phyloP scores from a whole-genome alignment of 37 sponge, comb jelly and placozoan genomes.

The Ianthella basta region DNA sequence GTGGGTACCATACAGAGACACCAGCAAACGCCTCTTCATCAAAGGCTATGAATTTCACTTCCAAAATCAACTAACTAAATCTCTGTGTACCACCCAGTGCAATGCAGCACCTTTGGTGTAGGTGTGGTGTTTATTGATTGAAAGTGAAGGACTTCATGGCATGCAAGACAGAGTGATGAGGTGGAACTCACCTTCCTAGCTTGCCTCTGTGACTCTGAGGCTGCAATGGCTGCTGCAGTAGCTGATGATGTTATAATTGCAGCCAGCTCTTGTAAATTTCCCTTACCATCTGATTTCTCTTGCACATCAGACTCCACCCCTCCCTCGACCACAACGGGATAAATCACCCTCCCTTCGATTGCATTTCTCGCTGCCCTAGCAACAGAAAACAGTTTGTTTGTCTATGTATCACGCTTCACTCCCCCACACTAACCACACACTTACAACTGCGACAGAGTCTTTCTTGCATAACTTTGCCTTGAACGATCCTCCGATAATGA shows the following conservation, averaged over 20 bases:
- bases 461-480: not conserved
- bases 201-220: slow-evolving; percentile 4
- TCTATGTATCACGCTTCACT: too few relatives aligned
- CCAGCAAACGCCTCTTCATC: too few relatives aligned
- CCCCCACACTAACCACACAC: not conserved
- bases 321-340: slow-evolving; percentile 4
- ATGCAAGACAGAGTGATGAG: too few relatives aligned
- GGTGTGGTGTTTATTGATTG: not conserved
- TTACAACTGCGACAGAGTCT: slow-evolving; percentile 23
- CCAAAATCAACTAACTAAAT: too few relatives aligned
- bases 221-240: slow-evolving; percentile 50
- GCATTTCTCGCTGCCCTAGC: not conserved
- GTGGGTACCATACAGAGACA: too few relatives aligned
- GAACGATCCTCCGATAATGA: not conserved
- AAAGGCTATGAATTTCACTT: too few relatives aligned
- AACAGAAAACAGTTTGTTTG: too few relatives aligned
- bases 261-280: slow-evolving; percentile 7
- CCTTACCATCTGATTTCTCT: not conserved
- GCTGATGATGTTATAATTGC: slow-evolving; percentile 52
- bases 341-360: slow-evolving; percentile 12
- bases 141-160: not conserved
- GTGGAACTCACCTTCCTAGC: not conserved
- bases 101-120: not conserved
- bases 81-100: not conserved
- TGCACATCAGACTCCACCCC: not conserved